A percentile compares a stretch with the other conserved stretches of the same genome.
Evolutionary conservation across 2,797 vertebrate species (phyloP).

Genomic region (Myiotriccus ornatus): DNA sequence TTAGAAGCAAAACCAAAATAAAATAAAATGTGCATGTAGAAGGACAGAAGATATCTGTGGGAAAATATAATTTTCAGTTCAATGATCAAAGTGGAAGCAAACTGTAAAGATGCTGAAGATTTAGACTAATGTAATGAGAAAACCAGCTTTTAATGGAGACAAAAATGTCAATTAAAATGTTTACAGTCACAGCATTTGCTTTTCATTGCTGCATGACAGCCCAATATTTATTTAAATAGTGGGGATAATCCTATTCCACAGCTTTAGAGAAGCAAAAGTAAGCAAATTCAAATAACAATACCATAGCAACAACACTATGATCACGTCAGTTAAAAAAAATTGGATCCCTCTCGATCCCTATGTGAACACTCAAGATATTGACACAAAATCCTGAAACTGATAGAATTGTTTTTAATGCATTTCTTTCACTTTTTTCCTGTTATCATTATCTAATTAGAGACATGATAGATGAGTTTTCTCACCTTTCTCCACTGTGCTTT

Average conservation of each 20-base stretch:
- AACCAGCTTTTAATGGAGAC: background rate
- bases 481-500: background rate
- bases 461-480: background rate
- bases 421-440: background rate
- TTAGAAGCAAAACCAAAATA: background rate
- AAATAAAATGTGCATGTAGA: background rate
- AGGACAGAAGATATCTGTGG: background rate
- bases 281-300: background rate
- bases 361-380: background rate
- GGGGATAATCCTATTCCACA: background rate
- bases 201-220: background rate
- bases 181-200: background rate
- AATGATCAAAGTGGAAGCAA: background rate
- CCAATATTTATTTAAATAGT: background rate
- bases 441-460: background rate
- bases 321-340: background rate
- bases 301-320: background rate
- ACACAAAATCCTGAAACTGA: background rate
- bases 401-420: background rate
- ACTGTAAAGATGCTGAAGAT: background rate
- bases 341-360: background rate
- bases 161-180: background rate
- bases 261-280: background rate
- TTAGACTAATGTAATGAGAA: background rate
- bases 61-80: background rate